Conservation (phyloP, 2,888 invertebrate genomes). For the Actias luna region DNA sequence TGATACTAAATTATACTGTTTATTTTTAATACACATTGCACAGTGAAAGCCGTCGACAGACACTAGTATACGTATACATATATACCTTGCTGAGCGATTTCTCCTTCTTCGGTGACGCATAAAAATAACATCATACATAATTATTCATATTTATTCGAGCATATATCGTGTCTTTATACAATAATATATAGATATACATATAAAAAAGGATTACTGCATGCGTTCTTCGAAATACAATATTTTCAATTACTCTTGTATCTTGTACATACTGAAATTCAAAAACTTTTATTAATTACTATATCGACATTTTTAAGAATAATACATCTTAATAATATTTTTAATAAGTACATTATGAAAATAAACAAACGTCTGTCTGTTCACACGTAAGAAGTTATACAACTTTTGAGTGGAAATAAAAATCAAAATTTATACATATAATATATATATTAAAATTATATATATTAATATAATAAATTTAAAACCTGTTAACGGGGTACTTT, state of each 20-base stretch:
- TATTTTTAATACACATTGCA: neutral
- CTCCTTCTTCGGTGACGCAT: constrained; percentile 78
- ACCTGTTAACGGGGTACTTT: too few relatives aligned
- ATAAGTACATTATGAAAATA: too few relatives aligned
- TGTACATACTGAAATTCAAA: constrained; percentile 43
- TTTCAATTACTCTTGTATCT: constrained; percentile 25
- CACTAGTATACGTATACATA: neutral
- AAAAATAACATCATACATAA: constrained; percentile 22
- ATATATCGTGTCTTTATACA: constrained; percentile 21
- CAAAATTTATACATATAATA: too few relatives aligned
- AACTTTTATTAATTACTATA: constrained; percentile 24
- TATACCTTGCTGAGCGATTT: constrained; percentile 85
- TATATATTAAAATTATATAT: too few relatives aligned
- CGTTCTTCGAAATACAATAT: constrained; percentile 18
- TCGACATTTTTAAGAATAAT: too few relatives aligned
- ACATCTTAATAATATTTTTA: too few relatives aligned
- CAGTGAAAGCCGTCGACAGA: neutral
- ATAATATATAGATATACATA: constrained; percentile 8
- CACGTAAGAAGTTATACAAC: too few relatives aligned
- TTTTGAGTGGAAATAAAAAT: too few relatives aligned
- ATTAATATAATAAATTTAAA: too few relatives aligned
- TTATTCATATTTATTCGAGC: constrained; percentile 19
- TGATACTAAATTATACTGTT: neutral
- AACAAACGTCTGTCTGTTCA: too few relatives aligned
- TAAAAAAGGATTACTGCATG: neutral